Evolutionary conservation across 2,797 vertebrate species (phyloP), one percentile per base, ranked within the genome.

Genomic region (Rhinichthys osculus): DNA sequence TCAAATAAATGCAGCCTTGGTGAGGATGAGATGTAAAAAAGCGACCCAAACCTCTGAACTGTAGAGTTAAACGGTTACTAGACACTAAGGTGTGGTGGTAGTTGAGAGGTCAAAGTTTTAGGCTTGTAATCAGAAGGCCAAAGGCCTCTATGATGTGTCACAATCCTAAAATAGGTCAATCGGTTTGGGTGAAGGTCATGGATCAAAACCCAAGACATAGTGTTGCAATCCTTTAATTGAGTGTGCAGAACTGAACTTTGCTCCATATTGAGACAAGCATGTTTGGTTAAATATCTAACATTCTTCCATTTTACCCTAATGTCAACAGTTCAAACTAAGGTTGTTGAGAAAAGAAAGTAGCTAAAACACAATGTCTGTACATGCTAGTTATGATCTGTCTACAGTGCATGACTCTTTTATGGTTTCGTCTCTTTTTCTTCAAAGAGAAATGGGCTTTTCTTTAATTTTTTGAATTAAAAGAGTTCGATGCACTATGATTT

Each of bases 201-300:
- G 50, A 54, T 76, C 30, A 76, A 54, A 76, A 47, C 73, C 19
- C 50, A 52, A 77, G 50, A 57, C 19, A 38, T 38, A 35, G 10
- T 77, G 30, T 77, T 57, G 73, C 73, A 76, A 76, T 76, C 10
- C 16, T 54, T 76, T 76, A 11, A 76, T 52, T 13, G 19, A 54
- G 30, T 54, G 73, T 54, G 30, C 47, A 76, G 50, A 35, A 35
- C 50, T 76, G 73, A 54, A 23, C 73, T 76, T 76, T 76, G 50
- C 17, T 54, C n/a, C 50, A 23, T 35, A 54, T 7, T 14, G 17
- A 76, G 17, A 4, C 17, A 7, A 52, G 17, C 30, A 0, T 54
- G 47, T 54, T 54, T 54, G 19, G 19, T 35, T 35, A 54, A 54
- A 76, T 35, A 54, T 54, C 50, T 35, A 23, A 35, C 30, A 76